Percentiles rank a stretch among this genome's conserved stretches.
Evolutionary conservation across 2,888 invertebrate species (phyloP).

Genomic region (Lasius fuliginosus): DNA sequence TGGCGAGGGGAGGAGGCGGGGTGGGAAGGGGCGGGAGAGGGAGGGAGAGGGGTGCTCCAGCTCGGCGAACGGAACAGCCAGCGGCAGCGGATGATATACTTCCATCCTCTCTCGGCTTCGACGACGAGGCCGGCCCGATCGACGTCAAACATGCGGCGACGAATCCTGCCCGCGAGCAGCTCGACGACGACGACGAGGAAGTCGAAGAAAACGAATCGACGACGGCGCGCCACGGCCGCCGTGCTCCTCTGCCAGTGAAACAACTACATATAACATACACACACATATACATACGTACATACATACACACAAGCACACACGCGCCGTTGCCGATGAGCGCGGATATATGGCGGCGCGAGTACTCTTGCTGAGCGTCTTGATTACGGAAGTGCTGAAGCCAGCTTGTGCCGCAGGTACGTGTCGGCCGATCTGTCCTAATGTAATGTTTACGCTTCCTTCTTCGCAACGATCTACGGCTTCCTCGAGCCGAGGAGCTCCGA

Average conservation of each 20-base stretch:
- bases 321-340: conserved; percentile 82
- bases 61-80: conserved; percentile 78
- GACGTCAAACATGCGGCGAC: conserved; percentile 83
- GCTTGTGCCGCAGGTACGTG: conserved; percentile 84
- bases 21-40: conserved; percentile 56
- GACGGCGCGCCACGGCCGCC: conserved; percentile 79
- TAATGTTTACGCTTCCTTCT: background rate
- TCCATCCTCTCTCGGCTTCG: conserved; percentile 37
- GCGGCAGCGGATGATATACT: conserved; percentile 51
- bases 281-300: background rate
- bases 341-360: conserved; percentile 86
- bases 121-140: conserved; percentile 58
- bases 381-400: conserved; percentile 85
- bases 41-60: conserved; percentile 67
- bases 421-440: background rate
- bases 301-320: conserved; percentile 33
- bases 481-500: background rate
- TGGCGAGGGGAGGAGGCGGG: conserved; percentile 42
- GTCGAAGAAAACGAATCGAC: conserved; percentile 59
- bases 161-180: conserved; percentile 68
- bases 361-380: conserved; percentile 85
- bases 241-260: conserved; percentile 82
- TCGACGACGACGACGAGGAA: conserved; percentile 20
- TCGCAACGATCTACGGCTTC: background rate
- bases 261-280: conserved; percentile 41